Conservation (phyloP, 2,113 vertebrate genomes). For the Lophochroa leadbeateri region DNA sequence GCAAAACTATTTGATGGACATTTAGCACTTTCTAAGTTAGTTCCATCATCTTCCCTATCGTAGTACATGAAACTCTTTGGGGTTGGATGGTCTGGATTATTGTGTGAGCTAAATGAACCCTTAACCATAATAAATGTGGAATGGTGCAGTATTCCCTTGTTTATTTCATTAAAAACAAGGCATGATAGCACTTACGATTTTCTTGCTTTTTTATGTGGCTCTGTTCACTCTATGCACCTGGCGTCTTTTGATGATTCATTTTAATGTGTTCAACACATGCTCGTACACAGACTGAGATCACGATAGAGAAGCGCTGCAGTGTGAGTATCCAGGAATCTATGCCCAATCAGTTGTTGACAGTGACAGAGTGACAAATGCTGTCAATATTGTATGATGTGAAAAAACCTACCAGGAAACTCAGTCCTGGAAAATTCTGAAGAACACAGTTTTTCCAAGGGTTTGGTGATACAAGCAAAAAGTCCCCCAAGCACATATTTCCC, state of each 20-base stretch:
- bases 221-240: conserved; percentile 35
- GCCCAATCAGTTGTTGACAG: conserved; percentile 22
- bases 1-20: not conserved
- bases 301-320: not conserved
- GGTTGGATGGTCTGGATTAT: not conserved
- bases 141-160: not conserved
- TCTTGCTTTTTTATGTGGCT: conserved; percentile 18
- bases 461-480: not conserved
- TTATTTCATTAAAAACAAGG: conserved; percentile 46
- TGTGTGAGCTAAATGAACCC: not conserved
- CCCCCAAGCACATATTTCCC: not conserved
- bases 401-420: not conserved
- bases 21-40: not conserved
- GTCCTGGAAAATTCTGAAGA: conserved; percentile 1
- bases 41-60: not conserved
- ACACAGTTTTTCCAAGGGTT: not conserved
- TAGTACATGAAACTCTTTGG: not conserved
- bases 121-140: not conserved
- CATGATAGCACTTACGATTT: conserved; percentile 36
- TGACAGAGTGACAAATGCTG: conserved; percentile 38
- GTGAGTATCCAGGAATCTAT: conserved; percentile 34
- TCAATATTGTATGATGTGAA: conserved; percentile 31
- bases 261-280: conserved; percentile 62
- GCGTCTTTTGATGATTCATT: conserved; percentile 63
- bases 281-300: conserved; percentile 8